phyloP scores from a whole-genome alignment of 2,113 vertebrate species.

The Siniperca chuatsi region DNA sequence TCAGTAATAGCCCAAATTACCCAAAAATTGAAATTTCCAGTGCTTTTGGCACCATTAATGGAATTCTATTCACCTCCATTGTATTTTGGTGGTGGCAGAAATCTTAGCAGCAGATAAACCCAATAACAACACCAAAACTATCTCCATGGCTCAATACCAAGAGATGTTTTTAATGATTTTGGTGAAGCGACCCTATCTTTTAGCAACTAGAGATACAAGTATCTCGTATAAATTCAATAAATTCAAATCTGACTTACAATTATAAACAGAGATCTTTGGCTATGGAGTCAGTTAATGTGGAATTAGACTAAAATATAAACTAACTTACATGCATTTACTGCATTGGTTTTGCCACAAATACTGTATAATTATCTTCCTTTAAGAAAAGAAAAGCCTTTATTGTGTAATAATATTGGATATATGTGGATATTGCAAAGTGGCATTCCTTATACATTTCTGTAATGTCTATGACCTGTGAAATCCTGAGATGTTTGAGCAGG shows the following conservation, averaged over 20 bases:
- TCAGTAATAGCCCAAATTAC: not conserved
- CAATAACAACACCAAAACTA: not conserved
- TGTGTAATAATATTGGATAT: too few species aligned
- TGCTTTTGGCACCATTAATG: not conserved
- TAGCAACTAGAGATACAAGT: not conserved
- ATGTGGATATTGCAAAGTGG: not conserved
- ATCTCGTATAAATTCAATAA: too few species aligned
- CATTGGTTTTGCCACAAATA: not conserved
- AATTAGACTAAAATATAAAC: not conserved
- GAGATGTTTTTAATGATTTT: not conserved
- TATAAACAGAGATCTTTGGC: not conserved
- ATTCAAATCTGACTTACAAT: not conserved
- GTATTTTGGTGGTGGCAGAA: not conserved
- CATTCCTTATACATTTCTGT: slow-evolving; percentile 2
- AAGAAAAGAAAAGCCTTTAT: not conserved
- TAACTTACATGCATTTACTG: not conserved
- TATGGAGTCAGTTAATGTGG: not conserved
- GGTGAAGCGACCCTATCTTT: not conserved
- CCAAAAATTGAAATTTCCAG: not conserved
- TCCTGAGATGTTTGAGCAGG: slow-evolving; percentile 37
- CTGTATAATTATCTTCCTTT: not conserved
- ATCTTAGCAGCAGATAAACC: not conserved
- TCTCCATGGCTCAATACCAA: not conserved
- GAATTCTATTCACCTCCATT: not conserved
- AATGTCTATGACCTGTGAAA: slow-evolving; percentile 5